Percentiles rank a stretch among this genome's conserved stretches.
Conservation (phyloP, 2,888 invertebrate species). For the Podotricha telesiphe region DNA sequence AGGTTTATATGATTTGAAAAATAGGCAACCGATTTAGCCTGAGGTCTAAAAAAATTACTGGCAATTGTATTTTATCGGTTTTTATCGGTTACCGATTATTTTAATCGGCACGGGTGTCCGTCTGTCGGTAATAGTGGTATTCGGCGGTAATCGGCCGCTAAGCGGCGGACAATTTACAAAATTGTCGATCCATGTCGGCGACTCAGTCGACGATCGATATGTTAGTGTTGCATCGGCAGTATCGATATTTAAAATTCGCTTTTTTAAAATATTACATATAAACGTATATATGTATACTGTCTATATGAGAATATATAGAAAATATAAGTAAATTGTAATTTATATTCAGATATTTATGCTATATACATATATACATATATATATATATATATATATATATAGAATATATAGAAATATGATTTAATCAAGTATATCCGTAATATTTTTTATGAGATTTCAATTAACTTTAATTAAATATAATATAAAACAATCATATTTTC, state of each 20-base stretch:
- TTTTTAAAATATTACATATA: background rate
- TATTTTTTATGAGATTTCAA: no score
- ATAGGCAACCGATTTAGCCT: constrained; percentile 44
- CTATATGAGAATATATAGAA: background rate
- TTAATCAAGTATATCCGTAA: no score
- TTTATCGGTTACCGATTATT: constrained; percentile 82
- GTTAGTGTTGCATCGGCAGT: constrained; percentile 61
- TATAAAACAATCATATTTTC: background rate
- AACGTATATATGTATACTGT: constrained; percentile 8
- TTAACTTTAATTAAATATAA: no score
- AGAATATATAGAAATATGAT: no score
- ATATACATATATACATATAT: no score
- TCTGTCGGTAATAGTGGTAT: constrained; percentile 72
- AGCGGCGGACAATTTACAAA: constrained; percentile 83
- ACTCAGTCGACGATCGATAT: constrained; percentile 68
- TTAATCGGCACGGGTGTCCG: constrained; percentile 82
- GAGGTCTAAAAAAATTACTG: constrained; percentile 63
- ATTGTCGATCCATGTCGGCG: constrained; percentile 82
- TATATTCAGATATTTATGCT: no score
- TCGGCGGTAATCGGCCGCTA: constrained; percentile 78
- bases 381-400: no score
- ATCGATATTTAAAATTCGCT: constrained; percentile 52
- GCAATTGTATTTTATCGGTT: constrained; percentile 73
- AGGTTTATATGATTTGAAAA: constrained; percentile 21
- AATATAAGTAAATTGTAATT: background rate